phyloP scores from a whole-genome alignment of 1,140 invertebrate species.

The Ephestia elutella region DNA sequence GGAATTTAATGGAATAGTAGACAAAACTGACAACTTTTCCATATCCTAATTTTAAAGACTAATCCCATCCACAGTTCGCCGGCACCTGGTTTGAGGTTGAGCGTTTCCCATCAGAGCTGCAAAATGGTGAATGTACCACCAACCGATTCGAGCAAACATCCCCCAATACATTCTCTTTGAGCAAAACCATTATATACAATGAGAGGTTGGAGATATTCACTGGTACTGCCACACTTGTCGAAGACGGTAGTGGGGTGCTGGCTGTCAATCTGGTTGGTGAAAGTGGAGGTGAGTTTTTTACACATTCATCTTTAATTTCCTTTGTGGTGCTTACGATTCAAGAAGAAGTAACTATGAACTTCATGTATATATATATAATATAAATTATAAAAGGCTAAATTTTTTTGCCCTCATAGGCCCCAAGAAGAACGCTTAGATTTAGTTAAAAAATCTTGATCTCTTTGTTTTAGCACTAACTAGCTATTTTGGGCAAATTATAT shows the following conservation, averaged over 20 bases:
- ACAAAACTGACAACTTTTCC: background rate
- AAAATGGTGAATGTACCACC: slow-evolving; percentile 43
- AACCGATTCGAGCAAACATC: slow-evolving; percentile 18
- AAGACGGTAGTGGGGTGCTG: slow-evolving; percentile 37
- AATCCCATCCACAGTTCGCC: slow-evolving; percentile 32
- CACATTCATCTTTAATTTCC: background rate
- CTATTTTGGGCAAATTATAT: too few relatives aligned
- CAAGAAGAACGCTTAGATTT: too few relatives aligned
- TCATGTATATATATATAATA: too few relatives aligned
- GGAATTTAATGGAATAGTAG: too few relatives aligned
- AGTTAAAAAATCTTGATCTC: too few relatives aligned
- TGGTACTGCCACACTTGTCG: slow-evolving; percentile 19
- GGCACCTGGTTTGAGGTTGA: slow-evolving; percentile 53
- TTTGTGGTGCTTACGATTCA: background rate
- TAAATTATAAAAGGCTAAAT: too few relatives aligned
- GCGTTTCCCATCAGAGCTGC: slow-evolving; percentile 50
- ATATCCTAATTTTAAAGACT: background rate
- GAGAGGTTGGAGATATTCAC: slow-evolving; percentile 28
- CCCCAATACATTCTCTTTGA: slow-evolving; percentile 26
- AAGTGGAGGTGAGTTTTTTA: slow-evolving; percentile 30
- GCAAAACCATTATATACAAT: slow-evolving; percentile 34
- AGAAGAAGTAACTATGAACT: too few relatives aligned
- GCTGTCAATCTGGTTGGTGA: slow-evolving; percentile 26
- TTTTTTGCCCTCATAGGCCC: too few relatives aligned
- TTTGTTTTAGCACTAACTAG: too few relatives aligned